phyloP scores from a whole-genome alignment of 2,888 invertebrate species.

The Cryptus viduatorius region DNA sequence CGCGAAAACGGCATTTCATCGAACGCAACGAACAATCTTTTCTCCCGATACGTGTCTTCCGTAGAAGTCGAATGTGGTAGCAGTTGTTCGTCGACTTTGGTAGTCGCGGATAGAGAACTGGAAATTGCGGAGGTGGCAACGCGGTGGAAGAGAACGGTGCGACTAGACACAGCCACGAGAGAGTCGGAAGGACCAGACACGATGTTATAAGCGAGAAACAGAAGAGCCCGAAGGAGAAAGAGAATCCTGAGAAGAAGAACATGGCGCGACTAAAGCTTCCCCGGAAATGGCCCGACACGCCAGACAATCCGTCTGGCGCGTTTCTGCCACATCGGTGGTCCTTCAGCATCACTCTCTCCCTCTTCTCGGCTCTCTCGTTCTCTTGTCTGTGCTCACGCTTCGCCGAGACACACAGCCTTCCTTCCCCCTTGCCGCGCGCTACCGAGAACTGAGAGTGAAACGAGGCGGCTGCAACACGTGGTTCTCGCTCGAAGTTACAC shows the following conservation, averaged over 20 bases:
- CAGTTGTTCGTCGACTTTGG: slow-evolving; percentile 12
- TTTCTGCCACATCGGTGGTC: slow-evolving; percentile 50
- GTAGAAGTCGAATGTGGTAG: not conserved
- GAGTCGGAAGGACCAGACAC: slow-evolving; percentile 34
- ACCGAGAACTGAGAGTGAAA: slow-evolving; percentile 64
- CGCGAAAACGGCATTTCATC: no score
- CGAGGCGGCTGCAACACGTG: slow-evolving; percentile 76
- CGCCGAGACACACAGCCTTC: slow-evolving; percentile 19
- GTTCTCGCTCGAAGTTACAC: slow-evolving; percentile 75
- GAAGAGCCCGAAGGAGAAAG: slow-evolving; percentile 9
- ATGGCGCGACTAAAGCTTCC: slow-evolving; percentile 60
- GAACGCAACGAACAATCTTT: no score
- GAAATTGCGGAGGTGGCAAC: slow-evolving; percentile 7
- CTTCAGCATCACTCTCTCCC: slow-evolving; percentile 23
- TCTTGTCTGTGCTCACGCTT: slow-evolving; percentile 43
- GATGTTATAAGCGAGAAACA: slow-evolving; percentile 34
- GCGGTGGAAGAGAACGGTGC: not conserved
- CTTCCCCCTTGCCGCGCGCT: not conserved
- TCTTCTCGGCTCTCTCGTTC: slow-evolving; percentile 31
- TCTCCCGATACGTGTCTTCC: no score
- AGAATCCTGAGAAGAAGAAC: slow-evolving; percentile 30
- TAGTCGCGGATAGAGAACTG: slow-evolving; percentile 22
- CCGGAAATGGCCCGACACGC: slow-evolving; percentile 70
- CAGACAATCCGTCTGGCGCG: slow-evolving; percentile 73
- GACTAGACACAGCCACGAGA: slow-evolving; percentile 5